Evolutionary conservation across 2,797 vertebrate species (phyloP).

Genomic region (Orientallactaga sibirica): DNA sequence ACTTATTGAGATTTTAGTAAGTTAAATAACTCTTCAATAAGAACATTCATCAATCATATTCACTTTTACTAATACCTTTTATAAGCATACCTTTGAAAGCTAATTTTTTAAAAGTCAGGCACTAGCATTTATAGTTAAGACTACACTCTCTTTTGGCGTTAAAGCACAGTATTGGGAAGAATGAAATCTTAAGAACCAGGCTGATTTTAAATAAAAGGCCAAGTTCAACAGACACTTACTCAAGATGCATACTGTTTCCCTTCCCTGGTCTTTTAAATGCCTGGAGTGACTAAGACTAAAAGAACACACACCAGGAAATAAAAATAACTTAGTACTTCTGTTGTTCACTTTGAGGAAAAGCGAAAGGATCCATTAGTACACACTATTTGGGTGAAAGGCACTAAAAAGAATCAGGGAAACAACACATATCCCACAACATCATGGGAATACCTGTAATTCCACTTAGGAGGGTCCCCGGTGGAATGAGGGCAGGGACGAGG

Average conservation of each 20-base stretch:
- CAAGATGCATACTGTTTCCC: not conserved
- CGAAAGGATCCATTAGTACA: not conserved
- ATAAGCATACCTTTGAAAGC: not conserved
- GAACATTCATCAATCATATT: not conserved
- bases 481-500: no score
- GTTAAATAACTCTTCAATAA: constrained; percentile 25
- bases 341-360: constrained; percentile 11
- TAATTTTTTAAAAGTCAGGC: not conserved
- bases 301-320: not conserved
- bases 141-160: not conserved
- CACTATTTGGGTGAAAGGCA: constrained; percentile 14
- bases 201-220: not conserved
- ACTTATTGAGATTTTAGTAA: not conserved
- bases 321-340: constrained; percentile 28
- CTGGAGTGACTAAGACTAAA: not conserved
- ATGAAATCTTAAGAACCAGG: not conserved
- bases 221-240: constrained; percentile 51
- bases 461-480: no score
- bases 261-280: not conserved
- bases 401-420: constrained; percentile 26
- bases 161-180: not conserved
- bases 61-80: constrained; percentile 16
- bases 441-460: no score
- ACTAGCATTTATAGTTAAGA: not conserved
- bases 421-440: not conserved